These are phyloP conservation scores for Clarias platycephalus DNA, from an alignment of 2,797 vertebrate genomes.

Conservation along the genomic window DNA sequence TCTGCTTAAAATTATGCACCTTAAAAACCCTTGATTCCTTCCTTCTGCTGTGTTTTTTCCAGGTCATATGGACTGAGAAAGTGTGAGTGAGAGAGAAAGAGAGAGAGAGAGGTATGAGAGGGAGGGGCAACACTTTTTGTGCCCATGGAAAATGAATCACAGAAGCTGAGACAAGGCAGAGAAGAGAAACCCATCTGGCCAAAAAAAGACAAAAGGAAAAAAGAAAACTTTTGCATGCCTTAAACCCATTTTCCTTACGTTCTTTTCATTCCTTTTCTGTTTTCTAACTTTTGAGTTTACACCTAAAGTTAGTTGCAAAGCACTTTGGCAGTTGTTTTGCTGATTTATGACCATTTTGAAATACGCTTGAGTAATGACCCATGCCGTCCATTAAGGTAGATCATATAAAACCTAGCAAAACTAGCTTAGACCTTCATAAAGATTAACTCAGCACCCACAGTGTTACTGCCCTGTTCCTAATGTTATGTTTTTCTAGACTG, in stretches of 20 bases:
- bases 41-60: constrained; percentile 49
- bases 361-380: constrained; percentile 9
- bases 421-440: constrained; percentile 36
- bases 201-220: constrained; percentile 31
- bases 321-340: neutral
- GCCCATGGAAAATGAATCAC: constrained; percentile 79
- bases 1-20: constrained; percentile 32
- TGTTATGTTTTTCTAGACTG: constrained; percentile 67
- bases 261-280: constrained; percentile 6
- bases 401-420: constrained; percentile 26
- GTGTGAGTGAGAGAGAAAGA: constrained; percentile 24
- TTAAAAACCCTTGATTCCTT: constrained; percentile 48
- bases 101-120: constrained; percentile 31
- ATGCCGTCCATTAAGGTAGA: constrained; percentile 32
- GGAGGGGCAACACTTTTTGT: constrained; percentile 53
- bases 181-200: constrained; percentile 54
- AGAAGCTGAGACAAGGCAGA: constrained; percentile 65
- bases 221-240: constrained; percentile 31
- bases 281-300: neutral
- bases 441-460: constrained; percentile 30
- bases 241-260: constrained; percentile 6
- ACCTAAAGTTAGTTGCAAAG: neutral
- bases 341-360: neutral
- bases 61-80: constrained; percentile 48
- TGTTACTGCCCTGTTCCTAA: constrained; percentile 55